These are phyloP conservation scores for Sebastes nivosus DNA, from an alignment of 2,797 vertebrate genomes.

Conservation along the genomic window DNA sequence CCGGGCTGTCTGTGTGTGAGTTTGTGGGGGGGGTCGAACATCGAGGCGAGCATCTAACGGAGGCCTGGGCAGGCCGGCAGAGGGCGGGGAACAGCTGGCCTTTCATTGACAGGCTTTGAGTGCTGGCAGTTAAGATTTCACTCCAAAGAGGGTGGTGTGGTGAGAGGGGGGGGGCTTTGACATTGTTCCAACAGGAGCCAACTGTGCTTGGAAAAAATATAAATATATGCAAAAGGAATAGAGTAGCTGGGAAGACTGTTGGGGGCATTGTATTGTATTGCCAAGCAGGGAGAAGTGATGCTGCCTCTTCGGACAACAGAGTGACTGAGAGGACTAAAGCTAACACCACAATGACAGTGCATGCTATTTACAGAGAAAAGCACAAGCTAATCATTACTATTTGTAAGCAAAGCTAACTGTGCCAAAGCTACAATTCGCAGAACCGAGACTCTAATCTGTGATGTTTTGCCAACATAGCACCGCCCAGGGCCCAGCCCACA, in stretches of 20 bases:
- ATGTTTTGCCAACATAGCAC: constrained; percentile 47
- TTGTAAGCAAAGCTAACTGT: constrained; percentile 30
- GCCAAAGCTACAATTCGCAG: constrained; percentile 48
- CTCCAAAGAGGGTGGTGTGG: constrained; percentile 46
- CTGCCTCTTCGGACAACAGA: neutral
- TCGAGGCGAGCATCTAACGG: constrained; percentile 50
- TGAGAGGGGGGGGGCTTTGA: constrained; percentile 2
- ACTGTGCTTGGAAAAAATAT: constrained; percentile 53
- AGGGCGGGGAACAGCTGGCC: constrained; percentile 81
- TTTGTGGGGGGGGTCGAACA: constrained; percentile 3
- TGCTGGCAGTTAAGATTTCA: constrained; percentile 76
- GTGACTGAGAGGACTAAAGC: neutral
- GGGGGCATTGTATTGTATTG: constrained; percentile 17
- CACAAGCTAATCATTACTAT: constrained; percentile 43
- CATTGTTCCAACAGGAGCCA: constrained; percentile 55
- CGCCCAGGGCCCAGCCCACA: constrained; percentile 36
- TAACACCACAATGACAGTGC: constrained; percentile 23
- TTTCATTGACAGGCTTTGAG: constrained; percentile 81
- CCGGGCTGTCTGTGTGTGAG: constrained; percentile 6
- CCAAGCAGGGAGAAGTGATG: constrained; percentile 16
- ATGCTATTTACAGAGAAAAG: constrained; percentile 36
- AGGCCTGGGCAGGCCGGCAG: constrained; percentile 54
- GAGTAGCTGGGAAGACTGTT: constrained; percentile 2
- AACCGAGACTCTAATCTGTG: constrained; percentile 44
- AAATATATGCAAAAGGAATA: constrained; percentile 17